Base-by-base conservation (phyloP, 1,140 invertebrate genomes). In the Sipha flava region DNA sequence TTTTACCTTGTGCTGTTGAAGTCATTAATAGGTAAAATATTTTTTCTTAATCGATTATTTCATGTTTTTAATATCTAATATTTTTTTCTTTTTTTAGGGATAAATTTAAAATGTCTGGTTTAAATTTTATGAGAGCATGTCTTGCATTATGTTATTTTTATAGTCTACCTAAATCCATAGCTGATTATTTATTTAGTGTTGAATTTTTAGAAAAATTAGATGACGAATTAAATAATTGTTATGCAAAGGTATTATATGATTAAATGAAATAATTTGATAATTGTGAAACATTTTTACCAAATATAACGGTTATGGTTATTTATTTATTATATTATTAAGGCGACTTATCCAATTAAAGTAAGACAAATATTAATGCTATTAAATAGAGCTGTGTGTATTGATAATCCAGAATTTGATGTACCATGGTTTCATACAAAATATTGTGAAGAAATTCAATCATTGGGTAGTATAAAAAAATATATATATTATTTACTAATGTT, bases 401-500 rank as follows among this genome's bases (percentile, higher is more conserved):
- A 90, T 83, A 85, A 89, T 82, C 89, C 90, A 0, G 87, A 90
- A 83, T 84, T 85, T 23, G 87, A 88, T 82, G 85, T 91, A 37
- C 90, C 90, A 3, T 91, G 90, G 90, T 90, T 91, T 82, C 90
- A 91, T 84, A 86, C 89, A 81, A 89, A 89, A 81, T 90, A 88
- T 81, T 85, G 89, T 45, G 85, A 90, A 83, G 87, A 85, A 81
- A 43, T 83, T 14, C 68, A 82, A 23, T 54, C 82, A 47, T 81
- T 81, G 52, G 81, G 84, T 85, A 81, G 84, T 85, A 79, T 4
- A 45, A 45, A 29, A 64, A 21, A 21, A 2, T 40, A 10, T 21
- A 37, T 64, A 23, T 14, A 37, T 21, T 37, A 37, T 37, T n/a
- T n/a, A n/a, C n/a, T n/a, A n/a, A n/a, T n/a, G n/a, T n/a, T n/a